phyloP scores from a whole-genome alignment of 2,888 invertebrate genomes.

The Rambutsinella grinnellia region DNA sequence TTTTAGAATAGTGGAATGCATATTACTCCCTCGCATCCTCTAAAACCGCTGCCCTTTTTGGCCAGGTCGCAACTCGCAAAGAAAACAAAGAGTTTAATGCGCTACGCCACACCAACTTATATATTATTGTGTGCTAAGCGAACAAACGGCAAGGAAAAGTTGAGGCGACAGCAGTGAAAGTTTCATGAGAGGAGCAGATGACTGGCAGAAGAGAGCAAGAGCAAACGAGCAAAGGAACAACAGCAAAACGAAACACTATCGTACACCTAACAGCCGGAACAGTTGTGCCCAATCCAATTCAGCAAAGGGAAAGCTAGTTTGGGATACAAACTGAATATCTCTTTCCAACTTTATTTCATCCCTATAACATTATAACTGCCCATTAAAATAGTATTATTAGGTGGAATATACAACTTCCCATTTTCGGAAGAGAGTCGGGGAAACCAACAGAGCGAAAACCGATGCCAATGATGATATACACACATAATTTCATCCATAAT shows the following conservation, averaged over 20 bases:
- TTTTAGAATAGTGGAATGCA: constrained; percentile 22
- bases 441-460: constrained; percentile 15
- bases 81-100: constrained; percentile 36
- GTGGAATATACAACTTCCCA: too few relatives aligned
- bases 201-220: constrained; percentile 51
- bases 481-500: constrained; percentile 33
- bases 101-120: constrained; percentile 24
- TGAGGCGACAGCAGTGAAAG: constrained; percentile 52
- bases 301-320: constrained; percentile 20
- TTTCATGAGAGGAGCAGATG: constrained; percentile 49
- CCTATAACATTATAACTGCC: not conserved
- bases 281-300: constrained; percentile 22
- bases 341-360: not conserved
- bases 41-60: constrained; percentile 25
- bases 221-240: constrained; percentile 11
- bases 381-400: too few relatives aligned
- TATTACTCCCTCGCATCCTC: constrained; percentile 4
- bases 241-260: constrained; percentile 10
- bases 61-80: constrained; percentile 45
- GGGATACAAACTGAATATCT: constrained; percentile 13
- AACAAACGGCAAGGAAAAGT: constrained; percentile 45
- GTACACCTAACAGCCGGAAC: constrained; percentile 38
- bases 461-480: constrained; percentile 20
- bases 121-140: constrained; percentile 17
- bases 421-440: constrained; percentile 2